Evolutionary conservation across 2,888 invertebrate species (phyloP), one percentile per base, ranked within the genome.

Genomic region (Hedychridium roseum): DNA sequence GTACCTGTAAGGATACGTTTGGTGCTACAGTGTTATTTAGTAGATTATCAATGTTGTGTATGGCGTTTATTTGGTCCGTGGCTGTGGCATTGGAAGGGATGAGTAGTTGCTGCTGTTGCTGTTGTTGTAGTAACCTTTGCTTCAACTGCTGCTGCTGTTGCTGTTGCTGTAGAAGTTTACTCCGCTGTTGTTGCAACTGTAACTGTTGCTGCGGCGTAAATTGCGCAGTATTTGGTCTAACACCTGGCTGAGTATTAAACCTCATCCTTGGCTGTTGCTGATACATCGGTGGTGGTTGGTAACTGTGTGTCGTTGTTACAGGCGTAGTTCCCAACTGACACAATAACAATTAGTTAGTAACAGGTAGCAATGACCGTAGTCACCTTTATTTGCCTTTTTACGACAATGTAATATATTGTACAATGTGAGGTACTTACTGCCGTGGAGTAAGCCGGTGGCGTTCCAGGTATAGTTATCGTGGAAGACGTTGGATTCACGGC

Each of bases 11-110:
- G 52, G 94, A 88, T 42, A 96, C 95, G 79, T 96, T 96, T 40
- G 92, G 92, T 43, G 94, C 92, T 55, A 92, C 92, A 36, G 89
- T 89, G 67, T 90, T 90, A 74, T 90, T 91, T 70, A 94, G 84
- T 64, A 96, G 83, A 54, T 90, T 92, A 74, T 89, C 91, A 68
- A 95, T 91, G 70, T 91, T 93, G 57, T 84, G 84, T 61, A 85
- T 80, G 40, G 80, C 81, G 30, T 81, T 80, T 54, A 82, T 80
- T 72, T 83, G 83, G 61, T 83, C 82, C 52, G 82, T 81, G 26
- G 85, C 82, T 54, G 88, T 88, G 47, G 89, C 89, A 76, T 88
- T 89, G 74, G 91, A 89, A 42, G 90, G 88, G 66, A 92, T 90
- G 57, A 92, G 83, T 80, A 91, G 80, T 71, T 90, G 90, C 74